Base-by-base conservation (phyloP, 2,888 invertebrate genomes). In the Drosophila nr. perissopoda region DNA sequence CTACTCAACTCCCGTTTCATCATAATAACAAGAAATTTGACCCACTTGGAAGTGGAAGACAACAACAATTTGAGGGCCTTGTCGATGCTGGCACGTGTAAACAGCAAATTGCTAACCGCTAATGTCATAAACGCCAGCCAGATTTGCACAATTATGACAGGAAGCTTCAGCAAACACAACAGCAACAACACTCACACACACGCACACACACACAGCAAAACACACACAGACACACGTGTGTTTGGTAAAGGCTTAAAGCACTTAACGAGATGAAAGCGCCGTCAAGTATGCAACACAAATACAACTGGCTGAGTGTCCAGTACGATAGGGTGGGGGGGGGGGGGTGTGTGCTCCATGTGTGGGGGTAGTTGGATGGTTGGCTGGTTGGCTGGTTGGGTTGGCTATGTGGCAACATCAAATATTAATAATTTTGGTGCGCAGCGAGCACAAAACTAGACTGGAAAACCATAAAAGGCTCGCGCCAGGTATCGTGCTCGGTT, bases 401-500 rank as follows among this genome's bases (percentile, higher is more conserved):
- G 25, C 45, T 45, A 27, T 36, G 51, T 18, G 53, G 38, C 57
- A 60, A 54, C 68, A 90, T 90, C 67, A 90, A 87, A 82, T 90
- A 87, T 87, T 87, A 87, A 87, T 89, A 90, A 89, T 84, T 82
- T 89, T 72, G 16, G 45, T 25, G 57, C 66, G 40, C 57, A 57
- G 29, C 40, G 69, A 54, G 73, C 67, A 65, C 57, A 73, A 73
- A 89, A 81, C 82, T 90, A 89, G 89, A 83, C 82, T 69, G 74
- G 56, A 56, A 65, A 65, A 65, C 58, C 72, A 61, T 83, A 86
- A 74, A 69, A 83, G 72, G 63, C 67, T 75, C 58, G 68, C 62
- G 75, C 58, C 84, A 89, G 90, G 85, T 85, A 84, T 90, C 84
- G 84, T 84, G 84, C 90, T 58, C 31, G 71, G 87, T 75, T 90